Evolutionary conservation across 1,140 invertebrate genomes (phyloP).

Genomic region (Colletes latitarsis): DNA sequence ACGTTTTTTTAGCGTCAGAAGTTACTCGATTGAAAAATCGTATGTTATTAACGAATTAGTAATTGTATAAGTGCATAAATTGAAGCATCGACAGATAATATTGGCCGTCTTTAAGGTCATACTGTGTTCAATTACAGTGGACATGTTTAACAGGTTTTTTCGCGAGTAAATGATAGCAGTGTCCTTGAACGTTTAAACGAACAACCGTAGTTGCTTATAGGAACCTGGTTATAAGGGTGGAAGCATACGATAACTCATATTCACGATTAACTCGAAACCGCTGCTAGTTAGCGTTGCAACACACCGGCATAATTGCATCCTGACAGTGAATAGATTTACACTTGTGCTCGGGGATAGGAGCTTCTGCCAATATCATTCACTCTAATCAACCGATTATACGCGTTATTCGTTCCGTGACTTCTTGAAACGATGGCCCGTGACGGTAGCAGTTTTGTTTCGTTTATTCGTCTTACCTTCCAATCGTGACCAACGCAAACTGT

Average conservation of each 20-base stretch:
- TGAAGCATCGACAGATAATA: background rate
- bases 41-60: too few species aligned
- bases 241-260: conserved; percentile 33
- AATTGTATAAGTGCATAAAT: background rate
- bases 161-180: background rate
- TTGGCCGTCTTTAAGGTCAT: background rate
- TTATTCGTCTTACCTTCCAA: background rate
- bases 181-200: background rate
- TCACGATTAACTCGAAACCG: conserved; percentile 33
- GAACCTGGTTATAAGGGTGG: background rate
- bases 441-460: background rate
- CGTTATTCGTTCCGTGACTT: background rate
- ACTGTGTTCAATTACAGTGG: background rate
- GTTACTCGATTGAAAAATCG: too few species aligned
- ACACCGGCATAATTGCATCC: conserved; percentile 40
- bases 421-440: background rate
- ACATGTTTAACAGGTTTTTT: background rate
- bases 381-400: conserved; percentile 18
- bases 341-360: conserved; percentile 7
- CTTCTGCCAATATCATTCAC: conserved; percentile 40
- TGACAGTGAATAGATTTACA: conserved; percentile 31
- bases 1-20: too few species aligned
- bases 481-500: too few species aligned
- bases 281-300: conserved; percentile 29
- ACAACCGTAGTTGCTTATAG: background rate